Base-by-base conservation (phyloP, 2,888 invertebrate genomes). In the Acrobasis suavella region DNA sequence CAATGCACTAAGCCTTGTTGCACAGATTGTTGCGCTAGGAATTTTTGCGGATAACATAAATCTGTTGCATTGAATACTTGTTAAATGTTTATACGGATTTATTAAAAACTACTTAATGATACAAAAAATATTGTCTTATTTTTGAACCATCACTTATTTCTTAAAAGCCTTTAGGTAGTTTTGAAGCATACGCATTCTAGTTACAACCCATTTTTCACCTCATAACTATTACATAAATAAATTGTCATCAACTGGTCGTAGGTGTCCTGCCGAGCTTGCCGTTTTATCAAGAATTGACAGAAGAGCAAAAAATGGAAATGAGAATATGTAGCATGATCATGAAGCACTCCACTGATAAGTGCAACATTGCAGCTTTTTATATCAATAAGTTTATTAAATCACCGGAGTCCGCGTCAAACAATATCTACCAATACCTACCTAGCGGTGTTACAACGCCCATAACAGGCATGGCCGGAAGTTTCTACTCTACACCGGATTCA, bases 261-360 rank as follows among this genome's bases (percentile, higher is more conserved):
- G 91, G 91, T 90, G 70, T 72, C 72, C 77, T 73, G 81, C 78
- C 68, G 83, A 77, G 78, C 64, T 75, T 80, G 81, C 83, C 82
- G 82, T 72, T 72, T 71, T 75, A 66, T 68, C 81, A 85, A 84
- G 85, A 85, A 61, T 65, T 83, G 64, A 73, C 69, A 58, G 79
- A 82, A 76, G 79, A 81, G 17, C 78, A 77, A 76, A 81, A 74
- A 68, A 67, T 65, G 67, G 66, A 73, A 62, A 72, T 76, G 50
- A 70, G 68, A 67, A 50, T 61, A 62, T 66, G 67, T 62, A 65
- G 60, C 52, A 69, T 67, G 65, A 67, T 72, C 63, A 63, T 68
- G 63, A 62, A 69, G 65, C 61, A 60, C 54, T 67, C 67, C 58
- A 67, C 15, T 39, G 39, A 69, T 64, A 61, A 70, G 61, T 65